Evolutionary conservation across 30 jellyfish, hydroid and myxozoan species (phyloP).

Genomic region (Catostylus mosaicus): DNA sequence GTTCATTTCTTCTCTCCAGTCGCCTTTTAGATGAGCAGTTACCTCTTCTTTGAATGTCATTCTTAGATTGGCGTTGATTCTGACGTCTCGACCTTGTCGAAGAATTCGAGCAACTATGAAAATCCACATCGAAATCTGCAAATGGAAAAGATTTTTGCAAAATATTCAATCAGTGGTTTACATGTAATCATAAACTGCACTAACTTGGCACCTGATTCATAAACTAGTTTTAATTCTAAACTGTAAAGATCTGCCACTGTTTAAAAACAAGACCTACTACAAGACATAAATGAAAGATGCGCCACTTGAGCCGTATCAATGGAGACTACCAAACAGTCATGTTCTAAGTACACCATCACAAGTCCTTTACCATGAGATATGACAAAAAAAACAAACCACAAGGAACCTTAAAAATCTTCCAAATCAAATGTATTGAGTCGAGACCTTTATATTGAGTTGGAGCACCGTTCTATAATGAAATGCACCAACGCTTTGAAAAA

Average conservation of each 20-base stretch:
- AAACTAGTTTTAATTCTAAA: background rate
- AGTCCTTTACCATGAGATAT: no score
- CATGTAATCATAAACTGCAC: background rate
- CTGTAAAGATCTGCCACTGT: background rate
- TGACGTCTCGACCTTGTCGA: slow-evolving; percentile 18
- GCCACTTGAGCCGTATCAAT: background rate
- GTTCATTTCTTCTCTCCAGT: slow-evolving; percentile 40
- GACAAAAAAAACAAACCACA: no score
- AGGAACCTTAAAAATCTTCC: no score
- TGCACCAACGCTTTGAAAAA: no score
- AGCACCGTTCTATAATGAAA: no score
- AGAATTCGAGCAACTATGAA: slow-evolving; percentile 39
- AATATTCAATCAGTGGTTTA: background rate
- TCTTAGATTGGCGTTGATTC: slow-evolving; percentile 12
- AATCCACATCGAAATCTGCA: slow-evolving; percentile 40
- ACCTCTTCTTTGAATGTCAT: slow-evolving; percentile 12
- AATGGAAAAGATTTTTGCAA: background rate
- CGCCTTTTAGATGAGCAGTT: slow-evolving; percentile 28
- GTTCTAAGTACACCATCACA: no score
- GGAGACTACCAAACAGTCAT: no score
- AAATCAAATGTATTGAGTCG: no score
- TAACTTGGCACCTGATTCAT: background rate
- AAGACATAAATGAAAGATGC: background rate
- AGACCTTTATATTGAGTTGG: no score
- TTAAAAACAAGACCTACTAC: background rate